Conservation (phyloP, 2,797 vertebrate genomes). For the Oreochromis mossambicus region DNA sequence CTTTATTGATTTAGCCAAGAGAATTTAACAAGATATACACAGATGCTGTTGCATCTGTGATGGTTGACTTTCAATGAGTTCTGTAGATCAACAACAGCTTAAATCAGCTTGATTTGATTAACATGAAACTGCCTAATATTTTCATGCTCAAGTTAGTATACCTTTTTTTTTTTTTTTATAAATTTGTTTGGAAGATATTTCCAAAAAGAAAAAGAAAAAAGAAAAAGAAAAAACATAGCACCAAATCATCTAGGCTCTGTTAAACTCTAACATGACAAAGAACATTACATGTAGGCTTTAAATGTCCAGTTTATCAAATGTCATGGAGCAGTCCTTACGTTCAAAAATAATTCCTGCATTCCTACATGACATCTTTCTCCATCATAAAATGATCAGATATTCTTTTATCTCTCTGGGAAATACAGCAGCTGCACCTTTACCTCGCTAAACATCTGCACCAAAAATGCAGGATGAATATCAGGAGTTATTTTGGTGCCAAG, state of each 20-base stretch:
- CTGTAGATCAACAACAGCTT: neutral
- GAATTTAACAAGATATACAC: neutral
- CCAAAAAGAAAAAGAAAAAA: neutral
- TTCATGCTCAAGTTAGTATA: neutral
- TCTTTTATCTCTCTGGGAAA: neutral
- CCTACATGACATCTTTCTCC: neutral
- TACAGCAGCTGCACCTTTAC: neutral
- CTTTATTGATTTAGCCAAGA: neutral
- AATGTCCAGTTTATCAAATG: neutral
- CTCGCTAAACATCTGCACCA: accelerated
- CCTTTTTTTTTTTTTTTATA: neutral
- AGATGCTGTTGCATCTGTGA: neutral
- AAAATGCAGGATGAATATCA: neutral
- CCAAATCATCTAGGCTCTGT: neutral
- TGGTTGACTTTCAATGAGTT: neutral
- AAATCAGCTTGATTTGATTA: neutral
- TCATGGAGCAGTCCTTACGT: neutral
- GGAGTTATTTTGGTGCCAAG: neutral
- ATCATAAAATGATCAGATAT: neutral
- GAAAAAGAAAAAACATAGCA: neutral
- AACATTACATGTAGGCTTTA: neutral
- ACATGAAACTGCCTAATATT: neutral
- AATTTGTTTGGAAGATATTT: neutral
- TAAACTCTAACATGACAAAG: neutral
- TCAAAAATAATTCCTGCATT: neutral